These are phyloP conservation scores for Epicampocera succincta DNA, from an alignment of 2,888 invertebrate species.

Conservation along the genomic window DNA sequence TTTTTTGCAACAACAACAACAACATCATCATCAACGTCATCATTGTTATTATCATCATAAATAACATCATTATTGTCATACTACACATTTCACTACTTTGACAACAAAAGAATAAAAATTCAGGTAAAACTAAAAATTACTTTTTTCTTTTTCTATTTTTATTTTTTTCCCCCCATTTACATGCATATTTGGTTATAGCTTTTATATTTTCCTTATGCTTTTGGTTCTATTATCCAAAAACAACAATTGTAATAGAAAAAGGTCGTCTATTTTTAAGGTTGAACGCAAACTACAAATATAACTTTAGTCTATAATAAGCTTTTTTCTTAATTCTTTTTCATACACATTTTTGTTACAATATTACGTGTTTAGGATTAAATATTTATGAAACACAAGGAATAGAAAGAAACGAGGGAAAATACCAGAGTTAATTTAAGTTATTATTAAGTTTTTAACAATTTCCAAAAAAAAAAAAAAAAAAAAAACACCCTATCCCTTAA, in stretches of 20 bases:
- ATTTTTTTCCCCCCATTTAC: not conserved
- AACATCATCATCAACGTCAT: constrained; percentile 30
- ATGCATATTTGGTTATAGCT: not conserved
- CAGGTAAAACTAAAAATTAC: constrained; percentile 43
- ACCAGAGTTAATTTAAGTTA: no score
- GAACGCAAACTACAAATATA: not conserved
- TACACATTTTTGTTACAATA: constrained; percentile 6
- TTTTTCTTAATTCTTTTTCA: constrained; percentile 1
- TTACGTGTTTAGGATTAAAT: no score
- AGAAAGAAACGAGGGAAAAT: no score
- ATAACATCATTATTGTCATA: constrained; percentile 9
- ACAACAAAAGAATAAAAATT: constrained; percentile 29
- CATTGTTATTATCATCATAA: constrained; percentile 10
- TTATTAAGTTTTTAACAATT: not conserved
- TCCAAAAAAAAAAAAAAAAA: not conserved
- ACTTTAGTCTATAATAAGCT: constrained; percentile 6
- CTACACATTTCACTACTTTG: constrained; percentile 16
- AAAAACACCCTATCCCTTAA: no score
- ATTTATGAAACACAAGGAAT: not conserved
- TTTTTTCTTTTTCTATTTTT: constrained; percentile 3
- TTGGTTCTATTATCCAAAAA: constrained; percentile 6
- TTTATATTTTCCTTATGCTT: not conserved
- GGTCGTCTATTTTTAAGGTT: constrained; percentile 32
- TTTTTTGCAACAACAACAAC: constrained; percentile 7
- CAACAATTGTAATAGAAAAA: not conserved